phyloP scores from a whole-genome alignment of 2,888 invertebrate species.

The Ophioninae sp. region DNA sequence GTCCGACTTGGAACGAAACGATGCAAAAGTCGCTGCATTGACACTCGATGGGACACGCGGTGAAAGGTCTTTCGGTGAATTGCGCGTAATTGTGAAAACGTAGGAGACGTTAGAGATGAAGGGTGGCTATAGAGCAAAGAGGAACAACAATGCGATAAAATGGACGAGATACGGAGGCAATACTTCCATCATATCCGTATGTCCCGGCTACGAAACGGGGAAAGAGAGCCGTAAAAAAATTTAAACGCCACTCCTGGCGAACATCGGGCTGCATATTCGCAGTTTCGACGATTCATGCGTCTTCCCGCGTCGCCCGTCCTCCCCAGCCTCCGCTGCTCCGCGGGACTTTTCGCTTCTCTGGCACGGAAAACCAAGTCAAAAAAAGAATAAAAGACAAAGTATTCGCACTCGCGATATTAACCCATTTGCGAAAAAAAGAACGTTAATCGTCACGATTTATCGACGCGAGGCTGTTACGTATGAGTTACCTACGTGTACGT shows the following conservation, averaged over 20 bases:
- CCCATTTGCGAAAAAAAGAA: conserved; percentile 52
- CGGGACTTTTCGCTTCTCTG: conserved; percentile 17
- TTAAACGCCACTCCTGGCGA: conserved; percentile 48
- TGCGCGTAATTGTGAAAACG: conserved; percentile 2
- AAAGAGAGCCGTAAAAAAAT: neutral
- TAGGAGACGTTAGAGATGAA: neutral
- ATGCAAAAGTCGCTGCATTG: neutral
- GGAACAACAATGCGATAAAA: conserved; percentile 11
- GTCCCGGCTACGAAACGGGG: conserved; percentile 17
- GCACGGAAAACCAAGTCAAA: neutral
- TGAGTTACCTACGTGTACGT: conserved; percentile 4
- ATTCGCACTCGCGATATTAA: conserved; percentile 54
- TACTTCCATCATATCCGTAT: conserved; percentile 9
- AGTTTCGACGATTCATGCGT: conserved; percentile 55
- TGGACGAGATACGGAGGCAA: neutral
- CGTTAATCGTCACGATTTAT: conserved; percentile 60
- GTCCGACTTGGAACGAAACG: no score
- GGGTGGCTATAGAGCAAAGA: conserved; percentile 4
- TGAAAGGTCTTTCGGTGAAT: neutral
- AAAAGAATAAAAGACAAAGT: conserved; percentile 21
- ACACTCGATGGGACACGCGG: conserved; percentile 13
- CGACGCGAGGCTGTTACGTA: conserved; percentile 46
- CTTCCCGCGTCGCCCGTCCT: conserved; percentile 23
- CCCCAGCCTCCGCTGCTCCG: neutral
- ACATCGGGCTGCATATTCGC: conserved; percentile 39